These are phyloP conservation scores for Pachydiplax longipennis DNA, from an alignment of 2,888 invertebrate genomes.

Conservation along the genomic window DNA sequence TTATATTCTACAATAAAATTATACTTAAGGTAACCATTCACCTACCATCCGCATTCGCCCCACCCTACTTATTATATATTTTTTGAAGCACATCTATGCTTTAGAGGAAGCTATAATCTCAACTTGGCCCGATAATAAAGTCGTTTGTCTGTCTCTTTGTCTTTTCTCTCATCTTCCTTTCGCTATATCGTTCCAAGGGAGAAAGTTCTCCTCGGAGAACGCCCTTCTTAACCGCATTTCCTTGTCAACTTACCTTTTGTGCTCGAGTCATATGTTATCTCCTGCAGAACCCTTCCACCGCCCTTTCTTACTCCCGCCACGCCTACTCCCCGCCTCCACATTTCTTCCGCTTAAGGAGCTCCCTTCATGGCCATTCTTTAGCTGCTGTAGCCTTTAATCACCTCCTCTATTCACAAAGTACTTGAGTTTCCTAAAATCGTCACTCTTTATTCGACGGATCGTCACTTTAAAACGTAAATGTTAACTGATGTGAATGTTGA, in stretches of 20 bases:
- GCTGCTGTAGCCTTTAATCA: too few species aligned
- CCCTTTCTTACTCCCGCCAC: neutral
- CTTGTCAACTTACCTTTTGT: neutral
- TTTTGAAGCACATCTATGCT: neutral
- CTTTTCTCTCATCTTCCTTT: neutral
- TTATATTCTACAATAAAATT: too few species aligned
- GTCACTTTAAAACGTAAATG: too few species aligned
- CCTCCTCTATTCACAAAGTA: too few species aligned
- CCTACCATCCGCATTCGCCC: constrained; percentile 11
- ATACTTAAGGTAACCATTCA: neutral
- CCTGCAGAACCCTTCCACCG: neutral
- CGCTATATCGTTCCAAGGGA: neutral
- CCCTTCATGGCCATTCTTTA: too few species aligned
- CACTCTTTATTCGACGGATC: too few species aligned
- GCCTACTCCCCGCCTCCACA: neutral
- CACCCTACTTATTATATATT: neutral
- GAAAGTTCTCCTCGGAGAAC: neutral
- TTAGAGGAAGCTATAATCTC: too few species aligned
- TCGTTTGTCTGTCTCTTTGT: neutral
- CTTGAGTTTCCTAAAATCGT: too few species aligned
- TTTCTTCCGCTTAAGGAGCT: too few species aligned
- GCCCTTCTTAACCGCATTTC: neutral
- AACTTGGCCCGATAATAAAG: too few species aligned
- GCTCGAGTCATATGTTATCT: neutral
- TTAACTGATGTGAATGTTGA: too few species aligned